Conservation (phyloP, 2,797 vertebrate species). For the Salmo trutta region DNA sequence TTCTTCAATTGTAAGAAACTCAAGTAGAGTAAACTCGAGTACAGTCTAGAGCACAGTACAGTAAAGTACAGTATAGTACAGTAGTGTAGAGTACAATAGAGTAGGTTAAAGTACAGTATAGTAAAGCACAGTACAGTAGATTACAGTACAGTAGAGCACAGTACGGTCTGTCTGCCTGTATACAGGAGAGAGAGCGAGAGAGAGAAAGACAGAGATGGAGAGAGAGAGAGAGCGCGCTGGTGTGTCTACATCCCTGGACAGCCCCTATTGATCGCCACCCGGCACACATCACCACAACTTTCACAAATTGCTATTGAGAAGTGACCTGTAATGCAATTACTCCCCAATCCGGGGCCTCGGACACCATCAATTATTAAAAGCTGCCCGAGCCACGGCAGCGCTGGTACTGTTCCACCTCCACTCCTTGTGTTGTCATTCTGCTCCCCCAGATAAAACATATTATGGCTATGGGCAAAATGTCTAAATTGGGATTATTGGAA, state of each 20-base stretch:
- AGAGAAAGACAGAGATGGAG: not conserved
- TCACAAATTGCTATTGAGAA: constrained; percentile 99
- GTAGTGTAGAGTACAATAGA: no score
- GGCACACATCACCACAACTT: constrained; percentile 96
- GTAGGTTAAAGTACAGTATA: not conserved
- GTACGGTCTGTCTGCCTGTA: constrained; percentile 24
- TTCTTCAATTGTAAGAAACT: no score
- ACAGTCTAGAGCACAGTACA: no score
- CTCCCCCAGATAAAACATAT: constrained; percentile 52
- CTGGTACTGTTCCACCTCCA: constrained; percentile 34
- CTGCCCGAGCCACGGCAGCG: constrained; percentile 71
- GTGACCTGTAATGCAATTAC: constrained; percentile 99
- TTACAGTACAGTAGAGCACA: constrained; percentile 23
- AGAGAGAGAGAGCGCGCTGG: constrained; percentile 39
- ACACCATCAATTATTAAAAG: constrained; percentile 99
- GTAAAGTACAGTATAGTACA: no score
- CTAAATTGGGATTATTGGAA: no score
- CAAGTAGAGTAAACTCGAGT: no score
- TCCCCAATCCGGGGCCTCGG: constrained; percentile 88
- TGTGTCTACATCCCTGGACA: constrained; percentile 82
- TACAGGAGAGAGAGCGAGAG: constrained; percentile 13
- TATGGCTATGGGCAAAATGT: constrained; percentile 27
- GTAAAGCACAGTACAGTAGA: not conserved
- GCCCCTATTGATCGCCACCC: constrained; percentile 93
- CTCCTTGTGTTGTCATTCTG: constrained; percentile 64